Evolutionary conservation across 1,140 invertebrate species (phyloP), one percentile per base, ranked within the genome.

Genomic region (Orius laevigatus): DNA sequence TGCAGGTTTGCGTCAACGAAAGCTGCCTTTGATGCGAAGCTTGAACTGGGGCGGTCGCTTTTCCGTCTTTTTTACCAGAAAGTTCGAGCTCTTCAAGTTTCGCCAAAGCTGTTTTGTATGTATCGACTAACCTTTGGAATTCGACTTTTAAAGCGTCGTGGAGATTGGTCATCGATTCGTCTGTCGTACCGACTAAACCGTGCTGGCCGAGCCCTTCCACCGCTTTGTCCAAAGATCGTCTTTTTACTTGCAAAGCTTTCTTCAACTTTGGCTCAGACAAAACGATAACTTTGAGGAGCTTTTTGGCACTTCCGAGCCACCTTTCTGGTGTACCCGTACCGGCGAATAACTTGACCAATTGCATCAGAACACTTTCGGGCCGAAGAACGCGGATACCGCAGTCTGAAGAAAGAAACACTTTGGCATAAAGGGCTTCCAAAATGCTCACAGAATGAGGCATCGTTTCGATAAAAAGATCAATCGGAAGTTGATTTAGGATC

Each of bases 1-100:
- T 80, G 57, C 86, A 82, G 4, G 73, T 72, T 58, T 85, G 79
- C 35, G 78, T 79, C 18, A 92, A 71, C 36, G 83, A 83, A 48
- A 94, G 67, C 25, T 91, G 76, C 31, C 89, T 68, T 65, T 93
- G 90, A 66, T 94, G 90, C 14, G 84, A 89, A 0, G 84, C 82
- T 39, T 81, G 78, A 0, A 85, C 83, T 11, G 86, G 86, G 25
- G 87, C 84, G 6, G 70, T 74, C 34, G 74, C 69, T 50, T 70
- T 66, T 1, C 45, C 46, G 41, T 53, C 50, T 19, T 53, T 54
- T 32, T 53, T 55, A 0, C 62, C 62, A 12, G 63, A 62, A 20
- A 72, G 54, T 59, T 78, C 77, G 58, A 87, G 64, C 59, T 88
- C 83, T 49, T 92, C 85, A 50, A 93, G 66, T 63, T 87, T 90